Conservation (phyloP, 2,797 vertebrate species). For the Trichosurus vulpecula region DNA sequence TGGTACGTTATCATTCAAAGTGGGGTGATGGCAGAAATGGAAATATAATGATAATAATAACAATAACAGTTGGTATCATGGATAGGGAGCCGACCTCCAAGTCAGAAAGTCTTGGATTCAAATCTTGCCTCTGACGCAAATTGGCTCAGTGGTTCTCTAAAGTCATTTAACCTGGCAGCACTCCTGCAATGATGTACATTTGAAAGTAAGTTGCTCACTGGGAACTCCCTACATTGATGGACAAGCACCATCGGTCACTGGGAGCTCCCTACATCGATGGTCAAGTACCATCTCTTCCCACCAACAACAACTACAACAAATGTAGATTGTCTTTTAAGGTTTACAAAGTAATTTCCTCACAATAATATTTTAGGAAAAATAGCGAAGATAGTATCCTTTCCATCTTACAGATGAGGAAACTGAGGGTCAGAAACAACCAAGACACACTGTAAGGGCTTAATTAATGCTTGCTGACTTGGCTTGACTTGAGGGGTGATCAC, state of each 20-base stretch:
- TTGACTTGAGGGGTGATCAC: neutral
- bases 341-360: neutral
- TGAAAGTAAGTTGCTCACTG: neutral
- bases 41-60: neutral
- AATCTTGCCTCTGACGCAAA: neutral
- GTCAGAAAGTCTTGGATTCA: neutral
- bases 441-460: neutral
- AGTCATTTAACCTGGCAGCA: neutral
- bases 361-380: neutral
- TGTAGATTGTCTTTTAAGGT: neutral
- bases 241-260: too few species aligned
- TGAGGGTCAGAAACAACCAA: neutral
- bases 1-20: neutral
- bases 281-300: neutral
- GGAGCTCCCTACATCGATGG: neutral
- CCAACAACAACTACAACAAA: neutral
- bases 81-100: neutral
- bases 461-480: neutral
- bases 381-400: neutral
- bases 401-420: neutral
- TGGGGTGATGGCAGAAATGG: neutral
- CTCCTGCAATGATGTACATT: neutral
- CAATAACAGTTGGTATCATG: neutral
- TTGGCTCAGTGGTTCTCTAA: neutral
- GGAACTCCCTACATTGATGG: neutral